Evolutionary conservation across 2,888 invertebrate species (phyloP), one percentile per base, ranked within the genome.

Genomic region (Aelia acuminata): DNA sequence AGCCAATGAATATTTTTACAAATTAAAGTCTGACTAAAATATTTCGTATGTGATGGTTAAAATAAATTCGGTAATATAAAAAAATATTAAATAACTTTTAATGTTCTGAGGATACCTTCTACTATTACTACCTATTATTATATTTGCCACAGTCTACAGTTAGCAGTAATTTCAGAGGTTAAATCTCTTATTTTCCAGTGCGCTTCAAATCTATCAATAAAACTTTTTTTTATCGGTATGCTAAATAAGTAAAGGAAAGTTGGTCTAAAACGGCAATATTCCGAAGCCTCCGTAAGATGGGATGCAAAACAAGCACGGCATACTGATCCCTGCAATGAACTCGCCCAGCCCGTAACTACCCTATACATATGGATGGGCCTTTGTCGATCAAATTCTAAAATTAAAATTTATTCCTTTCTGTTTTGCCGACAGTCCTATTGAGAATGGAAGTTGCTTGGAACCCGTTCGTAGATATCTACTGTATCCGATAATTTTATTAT

Each of bases 371-470:
- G 63, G 31, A 70, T 35, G 35, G 31, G 7, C 63, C 35, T 35
- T 70, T 18, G 63, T 70, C 63, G 35, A 70, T 70, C 63, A 70
- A 70, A 70, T 70, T 70, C 63, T 7, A 70, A 70, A 70, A 70
- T 70, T 70, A 70, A 70, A 70, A 70, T 70, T 70, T 70, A 70
- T 70, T 70, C 63, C 31, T 70, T 70, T 70, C 63, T 70, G 63
- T 70, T 70, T 70, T 7, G 31, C 63, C 63, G 63, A 70, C 63
- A 70, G 31, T 20, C 63, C 35, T 35, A 70, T 70, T 70, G 18
- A 35, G 63, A 35, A 31, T 63, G 15, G 3, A 7, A 63, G 20
- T 70, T 20, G 7, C 63, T 35, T 3, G 20, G 31, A 70, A 5
- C 35, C 63, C 26, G 63, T 70, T 31, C 22, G 57, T 13, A 3